Percentiles rank a stretch among this genome's conserved stretches.
These are phyloP conservation scores for Myotis planiceps DNA, from an alignment of 2,797 vertebrate species.

Conservation along the genomic window DNA sequence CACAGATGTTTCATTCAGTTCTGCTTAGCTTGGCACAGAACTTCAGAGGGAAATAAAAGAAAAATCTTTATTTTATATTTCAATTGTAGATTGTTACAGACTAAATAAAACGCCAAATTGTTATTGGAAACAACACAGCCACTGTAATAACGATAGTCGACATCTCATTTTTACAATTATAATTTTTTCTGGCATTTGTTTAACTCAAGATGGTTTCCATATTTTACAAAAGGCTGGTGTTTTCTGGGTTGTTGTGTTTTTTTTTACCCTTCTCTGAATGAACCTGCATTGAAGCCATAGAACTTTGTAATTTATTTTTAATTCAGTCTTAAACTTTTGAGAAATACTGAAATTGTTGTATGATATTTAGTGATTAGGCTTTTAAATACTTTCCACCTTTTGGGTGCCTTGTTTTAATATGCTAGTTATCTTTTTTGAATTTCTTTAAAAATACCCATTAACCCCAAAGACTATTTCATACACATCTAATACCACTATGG, in stretches of 20 bases:
- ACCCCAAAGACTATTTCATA: constrained; percentile 71
- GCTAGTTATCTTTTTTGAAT: constrained; percentile 82
- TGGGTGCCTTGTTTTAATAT: constrained; percentile 80
- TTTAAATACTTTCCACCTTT: constrained; percentile 76
- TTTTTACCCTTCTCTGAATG: constrained; percentile 77
- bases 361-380: constrained; percentile 82
- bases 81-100: constrained; percentile 93
- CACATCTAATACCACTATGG: constrained; percentile 72
- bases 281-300: constrained; percentile 84
- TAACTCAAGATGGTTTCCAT: constrained; percentile 88
- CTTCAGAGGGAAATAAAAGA: constrained; percentile 91
- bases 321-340: constrained; percentile 84
- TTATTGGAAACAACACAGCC: constrained; percentile 92
- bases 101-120: constrained; percentile 92
- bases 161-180: constrained; percentile 91
- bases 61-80: constrained; percentile 92
- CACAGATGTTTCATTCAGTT: constrained; percentile 93
- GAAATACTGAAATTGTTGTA: constrained; percentile 83
- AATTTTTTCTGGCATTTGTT: constrained; percentile 85
- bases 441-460: constrained; percentile 82
- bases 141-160: constrained; percentile 89
- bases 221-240: constrained; percentile 76
- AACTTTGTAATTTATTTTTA: constrained; percentile 87
- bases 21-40: constrained; percentile 92
- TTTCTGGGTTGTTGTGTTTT: not conserved